A percentile compares a stretch with the other conserved stretches of the same genome.
Conservation (phyloP, 2,113 vertebrate species). For the Crypturellus undulatus region DNA sequence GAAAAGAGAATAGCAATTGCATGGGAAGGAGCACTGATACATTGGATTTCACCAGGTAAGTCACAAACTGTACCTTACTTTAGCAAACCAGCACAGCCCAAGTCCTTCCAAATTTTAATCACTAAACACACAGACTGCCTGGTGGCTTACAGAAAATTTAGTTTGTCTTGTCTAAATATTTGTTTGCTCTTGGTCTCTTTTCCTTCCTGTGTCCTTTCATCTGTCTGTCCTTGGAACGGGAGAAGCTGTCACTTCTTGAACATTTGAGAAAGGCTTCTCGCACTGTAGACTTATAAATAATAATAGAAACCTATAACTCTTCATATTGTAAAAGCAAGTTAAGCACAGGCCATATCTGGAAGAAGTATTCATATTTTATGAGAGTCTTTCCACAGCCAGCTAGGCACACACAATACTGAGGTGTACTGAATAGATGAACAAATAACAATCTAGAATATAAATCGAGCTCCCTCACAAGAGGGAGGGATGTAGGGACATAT, state of each 20-base stretch:
- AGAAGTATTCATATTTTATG: slow-evolving; percentile 61
- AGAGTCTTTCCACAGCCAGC: neutral
- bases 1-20: neutral
- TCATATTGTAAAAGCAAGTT: slow-evolving; percentile 29
- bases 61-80: neutral
- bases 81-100: neutral
- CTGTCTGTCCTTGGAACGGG: neutral
- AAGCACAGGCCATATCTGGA: neutral
- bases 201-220: neutral
- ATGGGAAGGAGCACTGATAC: neutral
- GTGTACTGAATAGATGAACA: slow-evolving; percentile 15
- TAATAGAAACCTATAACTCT: slow-evolving; percentile 42
- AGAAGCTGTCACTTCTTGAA: neutral
- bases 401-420: neutral
- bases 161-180: neutral
- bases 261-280: slow-evolving; percentile 9
- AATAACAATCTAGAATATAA: neutral
- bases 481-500: neutral
- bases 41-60: neutral
- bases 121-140: neutral
- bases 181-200: neutral
- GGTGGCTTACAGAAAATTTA: neutral
- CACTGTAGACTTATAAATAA: slow-evolving; percentile 54
- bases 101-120: neutral
- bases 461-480: neutral